Percentiles rank a stretch among this genome's conserved stretches.
Conservation (phyloP, 2,797 vertebrate genomes). For the Coregonus sp. region DNA sequence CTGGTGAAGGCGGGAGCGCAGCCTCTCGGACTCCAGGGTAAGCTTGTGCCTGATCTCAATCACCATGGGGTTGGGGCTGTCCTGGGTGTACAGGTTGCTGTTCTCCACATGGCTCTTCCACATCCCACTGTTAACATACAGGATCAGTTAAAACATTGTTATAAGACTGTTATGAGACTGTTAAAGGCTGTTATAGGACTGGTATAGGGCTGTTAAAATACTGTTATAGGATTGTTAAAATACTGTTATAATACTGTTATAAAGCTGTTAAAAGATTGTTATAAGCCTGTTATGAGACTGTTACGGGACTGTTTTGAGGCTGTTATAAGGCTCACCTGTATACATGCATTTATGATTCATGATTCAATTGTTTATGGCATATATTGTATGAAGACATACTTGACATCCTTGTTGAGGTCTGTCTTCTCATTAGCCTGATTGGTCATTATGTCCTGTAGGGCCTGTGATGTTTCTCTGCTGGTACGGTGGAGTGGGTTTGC, state of each 20-base stretch:
- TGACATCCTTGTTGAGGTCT: conserved; percentile 54
- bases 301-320: too few species aligned
- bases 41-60: conserved; percentile 71
- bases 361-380: not conserved
- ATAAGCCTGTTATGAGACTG: not conserved
- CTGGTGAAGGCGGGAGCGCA: conserved; percentile 69
- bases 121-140: conserved; percentile 52
- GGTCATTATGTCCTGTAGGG: conserved; percentile 39
- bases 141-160: conserved; percentile 13
- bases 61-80: conserved; percentile 50
- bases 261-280: not conserved
- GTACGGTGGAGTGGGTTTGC: conserved; percentile 64
- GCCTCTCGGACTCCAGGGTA: conserved; percentile 69
- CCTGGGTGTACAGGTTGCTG: conserved; percentile 62
- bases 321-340: too few species aligned
- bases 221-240: not conserved
- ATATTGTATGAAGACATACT: conserved; percentile 61
- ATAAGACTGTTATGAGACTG: not conserved
- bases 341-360: not conserved
- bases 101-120: conserved; percentile 75
- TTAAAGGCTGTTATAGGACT: not conserved
- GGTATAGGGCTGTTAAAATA: not conserved
- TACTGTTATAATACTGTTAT: not conserved
- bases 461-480: conserved; percentile 44
- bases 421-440: conserved; percentile 72